Evolutionary conservation across 2,113 vertebrate genomes (phyloP).

Genomic region (Cryptotis parvus): DNA sequence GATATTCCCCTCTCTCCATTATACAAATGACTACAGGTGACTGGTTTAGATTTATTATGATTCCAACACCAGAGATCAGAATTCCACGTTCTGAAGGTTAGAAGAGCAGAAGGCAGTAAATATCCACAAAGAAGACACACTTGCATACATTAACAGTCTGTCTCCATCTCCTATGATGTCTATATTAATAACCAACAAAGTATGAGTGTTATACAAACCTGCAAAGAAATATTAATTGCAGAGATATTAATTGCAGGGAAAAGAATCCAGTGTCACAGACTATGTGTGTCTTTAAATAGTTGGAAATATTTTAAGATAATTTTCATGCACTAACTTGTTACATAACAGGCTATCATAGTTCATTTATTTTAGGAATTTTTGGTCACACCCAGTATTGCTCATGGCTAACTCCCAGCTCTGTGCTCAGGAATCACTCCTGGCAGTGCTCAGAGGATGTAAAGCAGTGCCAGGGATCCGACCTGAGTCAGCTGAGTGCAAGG

Average conservation of each 20-base stretch:
- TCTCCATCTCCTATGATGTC: slow-evolving; percentile 8
- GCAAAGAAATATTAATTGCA: slow-evolving; percentile 36
- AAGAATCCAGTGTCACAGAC: slow-evolving; percentile 29
- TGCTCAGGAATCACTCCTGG: too few species aligned
- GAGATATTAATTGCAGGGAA: slow-evolving; percentile 35
- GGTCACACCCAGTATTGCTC: too few species aligned
- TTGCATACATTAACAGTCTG: slow-evolving; percentile 57
- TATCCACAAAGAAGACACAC: slow-evolving; percentile 44
- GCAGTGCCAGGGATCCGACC: too few species aligned
- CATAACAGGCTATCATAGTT: background rate
- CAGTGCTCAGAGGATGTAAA: too few species aligned
- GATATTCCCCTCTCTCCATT: slow-evolving; percentile 59
- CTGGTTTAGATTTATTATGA: slow-evolving; percentile 44
- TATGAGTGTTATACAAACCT: slow-evolving; percentile 60
- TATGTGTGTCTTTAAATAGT: slow-evolving; percentile 45
- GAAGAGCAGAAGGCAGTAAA: slow-evolving; percentile 63
- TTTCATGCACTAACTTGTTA: slow-evolving; percentile 58
- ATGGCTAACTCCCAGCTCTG: too few species aligned
- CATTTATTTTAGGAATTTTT: background rate
- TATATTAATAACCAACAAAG: slow-evolving; percentile 53
- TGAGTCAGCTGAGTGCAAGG: too few species aligned
- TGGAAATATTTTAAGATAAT: slow-evolving; percentile 58
- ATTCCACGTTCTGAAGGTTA: slow-evolving; percentile 69
- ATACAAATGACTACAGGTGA: slow-evolving; percentile 54
- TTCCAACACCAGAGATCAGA: slow-evolving; percentile 65